Conservation (phyloP, 2,888 invertebrate species). For the Papilio demoleus region DNA sequence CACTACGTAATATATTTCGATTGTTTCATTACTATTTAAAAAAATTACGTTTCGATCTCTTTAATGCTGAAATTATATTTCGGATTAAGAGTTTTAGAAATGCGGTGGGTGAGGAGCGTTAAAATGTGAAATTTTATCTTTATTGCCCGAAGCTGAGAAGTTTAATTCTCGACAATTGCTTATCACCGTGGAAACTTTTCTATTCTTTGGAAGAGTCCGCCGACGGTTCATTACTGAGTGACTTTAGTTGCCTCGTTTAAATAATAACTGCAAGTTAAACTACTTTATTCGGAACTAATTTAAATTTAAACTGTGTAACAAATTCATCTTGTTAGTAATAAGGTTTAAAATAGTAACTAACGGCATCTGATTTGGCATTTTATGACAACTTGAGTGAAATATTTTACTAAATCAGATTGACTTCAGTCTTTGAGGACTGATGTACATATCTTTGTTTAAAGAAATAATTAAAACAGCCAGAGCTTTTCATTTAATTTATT, state of each 20-base stretch:
- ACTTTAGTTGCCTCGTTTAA: conserved; percentile 33
- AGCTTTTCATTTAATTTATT: no score
- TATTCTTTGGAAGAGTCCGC: conserved; percentile 31
- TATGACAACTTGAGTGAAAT: background rate
- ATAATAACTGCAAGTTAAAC: conserved; percentile 31
- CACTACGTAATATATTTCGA: no score
- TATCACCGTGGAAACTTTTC: conserved; percentile 39
- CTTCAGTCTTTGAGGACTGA: no score
- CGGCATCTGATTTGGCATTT: no score
- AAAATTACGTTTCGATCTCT: no score
- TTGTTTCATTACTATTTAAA: no score
- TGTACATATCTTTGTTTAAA: background rate
- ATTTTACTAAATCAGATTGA: background rate
- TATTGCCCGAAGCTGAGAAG: conserved; percentile 37
- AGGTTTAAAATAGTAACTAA: background rate
- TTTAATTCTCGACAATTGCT: conserved; percentile 42
- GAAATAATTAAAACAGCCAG: no score
- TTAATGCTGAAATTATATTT: conserved; percentile 21
- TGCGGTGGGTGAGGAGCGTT: conserved; percentile 30
- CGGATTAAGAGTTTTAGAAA: conserved; percentile 38
- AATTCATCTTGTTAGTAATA: background rate
- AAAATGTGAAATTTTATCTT: conserved; percentile 40
- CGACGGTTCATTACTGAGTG: conserved; percentile 38
- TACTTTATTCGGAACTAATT: background rate
- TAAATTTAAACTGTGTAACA: background rate